Evolutionary conservation across 1,140 invertebrate species (phyloP), one percentile per base, ranked within the genome.

Genomic region (Yoshiicerus persimilis): DNA sequence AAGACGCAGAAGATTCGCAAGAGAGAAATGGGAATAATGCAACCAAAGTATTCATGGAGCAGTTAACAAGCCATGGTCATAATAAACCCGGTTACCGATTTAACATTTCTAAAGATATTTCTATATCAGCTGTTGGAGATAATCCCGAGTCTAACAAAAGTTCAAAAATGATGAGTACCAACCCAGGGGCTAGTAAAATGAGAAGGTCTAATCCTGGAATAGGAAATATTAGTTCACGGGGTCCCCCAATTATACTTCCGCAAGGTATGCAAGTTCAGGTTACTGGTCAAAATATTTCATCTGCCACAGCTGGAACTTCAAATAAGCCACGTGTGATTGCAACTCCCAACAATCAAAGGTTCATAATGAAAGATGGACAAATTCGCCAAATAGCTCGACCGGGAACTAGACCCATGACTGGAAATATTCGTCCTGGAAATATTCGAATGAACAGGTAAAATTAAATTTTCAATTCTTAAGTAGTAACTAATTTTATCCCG

Each of bases 71-170:
- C 1, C 87, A 88, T 23, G 86, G 88, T 16, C 83, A 86, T 39
- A 86, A 87, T 9, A 90, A 91, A 30, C 90, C 89, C 11, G 90
- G 90, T 13, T 87, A 88, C 80, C 89, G 90, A 20, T 91, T 91
- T 38, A 91, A 91, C 83, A 88, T 91, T 75, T 89, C 89, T 36
- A 91, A 90, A 56, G 90, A 90, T 47, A 90, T 90, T 89, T 90
- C 90, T n/a, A 90, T 90, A 20, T 91, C 90, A 4, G 89, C 90
- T 4, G 86, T 91, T 27, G 88, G 86, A 27, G 87, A 80, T 27
- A 56, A 66, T 16, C 9, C 27, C 0, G 88, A 84, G 32, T 23
- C 32, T n/a, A 70, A 86, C n/a, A 64, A 84, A 41, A 66, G 64
- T 86, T 23, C 32, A 39, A 75, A 87, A 75, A 8, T 39, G n/a